Conservation (phyloP, 2,113 vertebrate genomes). For the Menura novaehollandiae region DNA sequence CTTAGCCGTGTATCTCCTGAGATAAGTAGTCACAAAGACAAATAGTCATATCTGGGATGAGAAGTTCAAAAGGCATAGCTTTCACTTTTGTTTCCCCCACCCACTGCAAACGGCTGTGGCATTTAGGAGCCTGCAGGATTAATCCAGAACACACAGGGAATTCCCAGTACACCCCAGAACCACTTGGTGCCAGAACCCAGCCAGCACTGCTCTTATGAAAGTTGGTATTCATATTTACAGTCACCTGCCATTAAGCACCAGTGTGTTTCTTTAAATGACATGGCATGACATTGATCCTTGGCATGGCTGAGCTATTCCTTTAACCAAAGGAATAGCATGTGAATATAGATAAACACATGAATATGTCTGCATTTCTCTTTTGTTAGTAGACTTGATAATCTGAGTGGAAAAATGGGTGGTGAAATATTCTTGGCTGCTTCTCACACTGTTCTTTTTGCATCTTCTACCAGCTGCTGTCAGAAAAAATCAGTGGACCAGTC, state of each 20-base stretch:
- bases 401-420: background rate
- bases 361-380: background rate
- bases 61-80: background rate
- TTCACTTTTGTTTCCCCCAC: background rate
- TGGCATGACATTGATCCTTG: background rate
- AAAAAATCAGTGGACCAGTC: background rate
- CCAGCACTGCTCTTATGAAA: background rate
- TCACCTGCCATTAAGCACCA: background rate
- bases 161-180: background rate
- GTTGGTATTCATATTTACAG: background rate
- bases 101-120: background rate
- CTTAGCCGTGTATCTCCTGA: background rate
- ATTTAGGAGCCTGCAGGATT: background rate
- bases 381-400: background rate
- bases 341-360: background rate
- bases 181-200: background rate
- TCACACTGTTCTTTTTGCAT: background rate
- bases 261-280: background rate
- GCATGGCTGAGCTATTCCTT: background rate
- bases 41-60: rapidly evolving
- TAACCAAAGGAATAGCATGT: background rate
- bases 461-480: background rate
- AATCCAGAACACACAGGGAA: background rate
- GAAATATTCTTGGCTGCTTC: background rate
- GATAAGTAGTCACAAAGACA: background rate